phyloP scores from a whole-genome alignment of 2,113 vertebrate species.

The Scalopus aquaticus region DNA sequence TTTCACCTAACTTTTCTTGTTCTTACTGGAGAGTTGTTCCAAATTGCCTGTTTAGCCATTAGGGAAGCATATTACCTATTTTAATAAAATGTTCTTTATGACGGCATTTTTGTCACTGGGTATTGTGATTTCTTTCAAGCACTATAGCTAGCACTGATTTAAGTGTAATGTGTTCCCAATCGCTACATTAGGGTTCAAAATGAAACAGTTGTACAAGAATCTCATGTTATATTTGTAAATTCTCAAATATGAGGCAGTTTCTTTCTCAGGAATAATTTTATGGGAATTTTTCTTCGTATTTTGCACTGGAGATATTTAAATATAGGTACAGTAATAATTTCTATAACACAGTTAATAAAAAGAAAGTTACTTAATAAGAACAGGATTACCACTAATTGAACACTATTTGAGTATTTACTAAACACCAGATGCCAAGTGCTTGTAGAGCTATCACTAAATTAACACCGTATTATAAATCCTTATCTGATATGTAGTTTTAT shows the following conservation, averaged over 20 bases:
- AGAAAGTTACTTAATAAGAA: not conserved
- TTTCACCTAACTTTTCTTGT: not conserved
- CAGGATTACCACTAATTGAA: not conserved
- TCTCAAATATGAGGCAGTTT: not conserved
- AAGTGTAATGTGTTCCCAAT: not conserved
- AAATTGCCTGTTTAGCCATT: not conserved
- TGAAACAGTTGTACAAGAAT: not conserved
- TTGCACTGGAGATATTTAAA: not conserved
- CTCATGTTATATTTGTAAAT: not conserved
- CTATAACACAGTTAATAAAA: not conserved
- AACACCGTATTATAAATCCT: not conserved
- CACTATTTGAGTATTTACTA: not conserved
- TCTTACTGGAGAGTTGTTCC: not conserved
- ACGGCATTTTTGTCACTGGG: not conserved
- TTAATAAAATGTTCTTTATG: conserved; percentile 14
- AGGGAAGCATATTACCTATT: not conserved
- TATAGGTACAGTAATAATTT: not conserved
- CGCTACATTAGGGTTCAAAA: not conserved
- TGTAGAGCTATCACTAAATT: not conserved
- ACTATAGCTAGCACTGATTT: not conserved
- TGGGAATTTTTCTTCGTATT: conserved; percentile 27
- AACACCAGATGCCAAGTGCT: not conserved
- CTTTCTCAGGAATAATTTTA: not conserved
- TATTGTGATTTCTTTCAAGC: not conserved
- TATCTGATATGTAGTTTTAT: not conserved